Base-by-base conservation (phyloP, 2,797 vertebrate species). In the Manis crassicaudata region DNA sequence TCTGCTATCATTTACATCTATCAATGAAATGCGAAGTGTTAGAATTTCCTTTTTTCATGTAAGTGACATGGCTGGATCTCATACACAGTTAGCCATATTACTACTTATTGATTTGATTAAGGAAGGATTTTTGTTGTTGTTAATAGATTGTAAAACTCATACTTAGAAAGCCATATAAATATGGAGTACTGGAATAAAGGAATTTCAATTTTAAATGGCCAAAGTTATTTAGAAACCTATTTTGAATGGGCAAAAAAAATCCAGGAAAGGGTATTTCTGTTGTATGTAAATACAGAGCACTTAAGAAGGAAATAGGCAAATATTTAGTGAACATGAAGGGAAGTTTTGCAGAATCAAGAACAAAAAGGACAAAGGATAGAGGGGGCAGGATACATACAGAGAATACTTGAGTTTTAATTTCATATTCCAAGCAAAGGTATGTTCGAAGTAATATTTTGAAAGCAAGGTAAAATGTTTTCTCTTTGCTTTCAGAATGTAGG, bases 171-270 rank as follows among this genome's bases (percentile, higher is more conserved):
- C 35, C 25, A 58, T 79, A 90, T 79, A 90, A 76, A 84, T 92
- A 8, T 80, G 73, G 40, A 68, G 17, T 92, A 43, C 16, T 3
- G 77, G 37, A 46, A 92, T 83, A 96, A 83, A 93, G 46, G 37
- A 76, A 58, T 92, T 97, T 88, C 90, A 62, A 56, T 84, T 93
- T 95, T 68, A 70, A 83, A 32, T 96, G 16, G 29, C 54, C 35
- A 84, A 5, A 75, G 35, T 90, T 86, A 62, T 43, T 84, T 82
- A 90, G 72, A 75, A 87, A 75, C 25, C 43, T 84, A 80, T 56
- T 79, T 52, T 92, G 2, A 63, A n/a, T 8, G 32, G 56, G 56
- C 35, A 50, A 80, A 63, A 68, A 75, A 77, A 62, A 23, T 1
- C 50, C 50, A 86, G 12, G 73, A 63, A 88, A 94, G 8, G n/a